Evolutionary conservation across 2,888 invertebrate genomes (phyloP), one percentile per base, ranked within the genome.

Genomic region (Drosophila atroscutellata): DNA sequence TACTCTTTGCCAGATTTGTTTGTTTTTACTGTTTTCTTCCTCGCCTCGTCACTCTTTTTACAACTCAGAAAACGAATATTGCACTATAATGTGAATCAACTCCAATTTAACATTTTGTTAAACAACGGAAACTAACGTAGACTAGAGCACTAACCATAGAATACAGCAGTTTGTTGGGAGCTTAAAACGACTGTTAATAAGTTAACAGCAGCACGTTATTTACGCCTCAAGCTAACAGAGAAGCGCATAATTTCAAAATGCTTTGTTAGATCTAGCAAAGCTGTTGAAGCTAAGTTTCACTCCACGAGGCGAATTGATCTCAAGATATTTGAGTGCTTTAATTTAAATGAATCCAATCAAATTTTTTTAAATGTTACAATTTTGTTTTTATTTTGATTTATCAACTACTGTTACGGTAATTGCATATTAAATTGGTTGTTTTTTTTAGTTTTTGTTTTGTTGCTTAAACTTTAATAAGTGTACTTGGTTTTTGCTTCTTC

Each of bases 391-490:
- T 90, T 90, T 86, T 88, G 79, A 89, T 83, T 88, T 88, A 90
- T 86, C 90, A 90, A 89, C 91, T 90, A 90, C 91, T 81, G 67
- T 86, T 90, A 80, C 73, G 77, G 86, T 86, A 89, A 90, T 89
- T 89, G 84, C 86, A 88, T 89, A 89, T 89, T 90, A 90, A 88
- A 86, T 89, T 90, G 88, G 73, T 89, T 86, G 72, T 76, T 83
- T 60, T 73, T 62, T 67, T 76, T 32, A 9, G 28, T 65, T 50
- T 72, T 71, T 61, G 42, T 70, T 69, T 83, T 83, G 65, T 80
- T 87, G 79, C 89, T 88, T 88, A 85, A 76, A 77, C 56, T 77
- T 81, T 87, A 90, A 86, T 90, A 89, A 89, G 85, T 86, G 89
- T 86, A 86, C 89, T 84, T 89, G 89, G 82, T 84, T 83, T 87